These are phyloP conservation scores for Brachyopa scutellaris DNA, from an alignment of 2,888 invertebrate genomes.

Conservation along the genomic window DNA sequence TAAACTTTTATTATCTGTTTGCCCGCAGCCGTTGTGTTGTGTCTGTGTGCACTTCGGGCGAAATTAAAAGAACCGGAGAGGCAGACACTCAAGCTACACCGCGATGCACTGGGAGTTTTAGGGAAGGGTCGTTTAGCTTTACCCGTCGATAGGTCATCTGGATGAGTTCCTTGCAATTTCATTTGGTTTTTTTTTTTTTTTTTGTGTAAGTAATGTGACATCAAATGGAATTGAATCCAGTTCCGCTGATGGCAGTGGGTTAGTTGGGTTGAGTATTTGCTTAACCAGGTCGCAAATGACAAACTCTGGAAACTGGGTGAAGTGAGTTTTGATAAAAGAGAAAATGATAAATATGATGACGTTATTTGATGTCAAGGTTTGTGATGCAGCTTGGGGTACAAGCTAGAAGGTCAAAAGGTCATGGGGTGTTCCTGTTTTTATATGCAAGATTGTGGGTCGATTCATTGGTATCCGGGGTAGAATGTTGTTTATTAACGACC, in stretches of 20 bases:
- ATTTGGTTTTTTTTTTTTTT: constrained; percentile 26
- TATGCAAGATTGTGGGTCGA: constrained; percentile 5
- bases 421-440: background rate
- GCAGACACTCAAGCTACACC: background rate
- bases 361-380: constrained; percentile 49
- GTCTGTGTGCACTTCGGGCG: constrained; percentile 8
- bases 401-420: background rate
- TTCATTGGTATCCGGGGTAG: background rate
- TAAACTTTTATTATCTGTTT: background rate
- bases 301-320: background rate
- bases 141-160: constrained; percentile 20
- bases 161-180: constrained; percentile 19
- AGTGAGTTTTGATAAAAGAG: constrained; percentile 16
- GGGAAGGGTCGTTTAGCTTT: background rate
- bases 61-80: background rate
- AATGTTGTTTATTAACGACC: background rate
- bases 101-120: background rate
- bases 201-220: constrained; percentile 18
- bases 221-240: background rate
- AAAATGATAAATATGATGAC: constrained; percentile 14
- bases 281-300: constrained; percentile 39
- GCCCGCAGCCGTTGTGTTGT: background rate
- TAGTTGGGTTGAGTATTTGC: background rate
- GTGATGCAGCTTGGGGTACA: constrained; percentile 15
- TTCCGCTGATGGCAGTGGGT: background rate